These are phyloP conservation scores for Dendroctonus ponderosae DNA, from an alignment of 1,140 invertebrate species.

Conservation along the genomic window DNA sequence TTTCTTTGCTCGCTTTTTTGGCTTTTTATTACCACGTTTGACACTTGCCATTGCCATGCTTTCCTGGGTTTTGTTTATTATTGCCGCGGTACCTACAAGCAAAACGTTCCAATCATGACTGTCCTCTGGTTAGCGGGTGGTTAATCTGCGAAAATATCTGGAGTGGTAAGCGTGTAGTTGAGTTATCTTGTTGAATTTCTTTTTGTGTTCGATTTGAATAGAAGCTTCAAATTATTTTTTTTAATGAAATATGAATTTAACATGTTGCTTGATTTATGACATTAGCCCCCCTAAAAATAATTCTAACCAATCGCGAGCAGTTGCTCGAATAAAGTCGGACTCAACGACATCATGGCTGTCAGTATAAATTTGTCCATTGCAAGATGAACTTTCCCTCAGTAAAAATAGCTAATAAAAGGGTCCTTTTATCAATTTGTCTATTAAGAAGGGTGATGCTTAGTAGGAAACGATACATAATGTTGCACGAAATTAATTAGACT, in stretches of 20 bases:
- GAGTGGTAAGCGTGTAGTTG: too few relatives aligned
- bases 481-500: slow-evolving; percentile 39
- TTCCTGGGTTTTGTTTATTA: slow-evolving; percentile 22
- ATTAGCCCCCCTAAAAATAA: slow-evolving; percentile 29
- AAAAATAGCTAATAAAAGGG: slow-evolving; percentile 48
- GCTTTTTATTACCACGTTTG: slow-evolving; percentile 33
- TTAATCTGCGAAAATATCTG: too few relatives aligned
- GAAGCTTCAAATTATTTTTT: too few relatives aligned
- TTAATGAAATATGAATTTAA: too few relatives aligned
- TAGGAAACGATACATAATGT: slow-evolving; percentile 43
- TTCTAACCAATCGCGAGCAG: slow-evolving; percentile 61
- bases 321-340: slow-evolving; percentile 71
- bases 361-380: slow-evolving; percentile 83
- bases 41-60: slow-evolving; percentile 32
- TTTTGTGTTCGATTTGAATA: too few relatives aligned
- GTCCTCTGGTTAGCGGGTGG: too few relatives aligned
- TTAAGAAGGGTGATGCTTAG: slow-evolving; percentile 36
- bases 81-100: not conserved
- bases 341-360: slow-evolving; percentile 80
- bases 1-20: slow-evolving; percentile 53
- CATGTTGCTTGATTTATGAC: slow-evolving; percentile 24
- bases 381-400: slow-evolving; percentile 76
- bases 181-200: too few relatives aligned
- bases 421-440: slow-evolving; percentile 39
- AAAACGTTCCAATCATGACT: too few relatives aligned